Percentiles rank a stretch among this genome's conserved stretches.
Conservation (phyloP, 2,113 vertebrate genomes). For the Hyaena hyaena region DNA sequence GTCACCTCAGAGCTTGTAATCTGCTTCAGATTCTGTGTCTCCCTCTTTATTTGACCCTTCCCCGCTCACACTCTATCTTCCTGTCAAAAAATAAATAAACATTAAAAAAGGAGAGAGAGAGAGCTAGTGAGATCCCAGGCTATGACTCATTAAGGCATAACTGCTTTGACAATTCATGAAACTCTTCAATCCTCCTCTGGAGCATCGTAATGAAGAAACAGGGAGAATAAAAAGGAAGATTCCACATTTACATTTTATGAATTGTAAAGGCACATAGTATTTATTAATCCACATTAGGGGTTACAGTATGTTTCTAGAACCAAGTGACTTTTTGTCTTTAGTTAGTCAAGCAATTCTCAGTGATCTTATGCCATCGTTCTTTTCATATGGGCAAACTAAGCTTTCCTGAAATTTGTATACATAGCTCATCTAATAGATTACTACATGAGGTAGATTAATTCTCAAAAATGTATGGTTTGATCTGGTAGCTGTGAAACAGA, state of each 20-base stretch:
- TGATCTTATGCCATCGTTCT: conserved; percentile 53
- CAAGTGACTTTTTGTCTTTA: conserved; percentile 65
- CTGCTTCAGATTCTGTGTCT: too few species aligned
- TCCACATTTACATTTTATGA: conserved; percentile 38
- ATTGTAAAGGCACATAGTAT: conserved; percentile 27
- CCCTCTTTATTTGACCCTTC: too few species aligned
- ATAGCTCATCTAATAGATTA: conserved; percentile 48
- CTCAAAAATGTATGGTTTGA: background rate
- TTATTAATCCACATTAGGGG: conserved; percentile 60
- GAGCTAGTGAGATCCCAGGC: background rate
- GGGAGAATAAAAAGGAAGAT: background rate
- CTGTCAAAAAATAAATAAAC: too few species aligned
- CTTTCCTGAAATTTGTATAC: conserved; percentile 40
- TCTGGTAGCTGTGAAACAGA: background rate
- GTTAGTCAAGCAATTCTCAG: conserved; percentile 64
- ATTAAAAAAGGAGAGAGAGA: too few species aligned
- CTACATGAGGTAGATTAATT: background rate
- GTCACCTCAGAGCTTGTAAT: too few species aligned
- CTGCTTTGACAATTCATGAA: conserved; percentile 3
- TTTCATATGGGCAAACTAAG: conserved; percentile 57
- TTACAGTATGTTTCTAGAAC: conserved; percentile 61
- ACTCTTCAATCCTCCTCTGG: background rate
- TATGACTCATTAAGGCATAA: background rate
- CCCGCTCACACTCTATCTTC: too few species aligned
- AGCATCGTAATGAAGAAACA: background rate